These are phyloP conservation scores for Lutraria lutraria DNA, from an alignment of 2,888 invertebrate genomes.

Conservation along the genomic window DNA sequence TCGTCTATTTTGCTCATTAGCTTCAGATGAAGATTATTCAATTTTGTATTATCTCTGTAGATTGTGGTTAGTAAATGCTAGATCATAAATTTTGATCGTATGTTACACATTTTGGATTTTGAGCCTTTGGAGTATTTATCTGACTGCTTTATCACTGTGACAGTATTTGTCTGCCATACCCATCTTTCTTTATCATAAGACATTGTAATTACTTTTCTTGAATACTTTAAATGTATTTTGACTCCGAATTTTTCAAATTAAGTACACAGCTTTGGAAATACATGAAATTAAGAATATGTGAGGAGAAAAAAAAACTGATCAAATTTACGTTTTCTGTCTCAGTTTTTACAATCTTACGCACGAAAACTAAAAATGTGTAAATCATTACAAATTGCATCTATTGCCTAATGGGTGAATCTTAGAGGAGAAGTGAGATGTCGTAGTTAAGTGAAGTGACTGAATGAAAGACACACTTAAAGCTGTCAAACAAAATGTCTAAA, in stretches of 20 bases:
- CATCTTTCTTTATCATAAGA: not conserved
- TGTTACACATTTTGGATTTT: not conserved
- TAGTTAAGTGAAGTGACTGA: not conserved
- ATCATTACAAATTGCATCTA: not conserved
- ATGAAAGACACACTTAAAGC: not conserved
- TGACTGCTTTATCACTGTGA: not conserved
- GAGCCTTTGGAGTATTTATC: too few relatives aligned
- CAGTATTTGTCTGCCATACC: not conserved
- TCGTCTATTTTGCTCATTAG: not conserved
- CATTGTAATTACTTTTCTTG: not conserved
- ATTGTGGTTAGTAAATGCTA: not conserved
- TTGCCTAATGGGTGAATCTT: not conserved
- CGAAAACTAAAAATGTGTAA: not conserved
- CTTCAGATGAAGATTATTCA: not conserved
- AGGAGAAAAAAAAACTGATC: not conserved
- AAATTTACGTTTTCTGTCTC: not conserved
- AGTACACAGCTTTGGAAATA: not conserved
- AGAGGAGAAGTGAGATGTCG: not conserved
- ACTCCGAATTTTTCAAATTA: not conserved
- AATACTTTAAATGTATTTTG: not conserved
- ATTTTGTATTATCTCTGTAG: not conserved
- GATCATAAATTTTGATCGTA: not conserved
- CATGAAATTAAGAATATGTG: not conserved
- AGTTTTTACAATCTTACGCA: not conserved
- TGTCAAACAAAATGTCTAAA: not conserved